phyloP scores from a whole-genome alignment of 2,888 invertebrate genomes.

The Ennomos erosarius region DNA sequence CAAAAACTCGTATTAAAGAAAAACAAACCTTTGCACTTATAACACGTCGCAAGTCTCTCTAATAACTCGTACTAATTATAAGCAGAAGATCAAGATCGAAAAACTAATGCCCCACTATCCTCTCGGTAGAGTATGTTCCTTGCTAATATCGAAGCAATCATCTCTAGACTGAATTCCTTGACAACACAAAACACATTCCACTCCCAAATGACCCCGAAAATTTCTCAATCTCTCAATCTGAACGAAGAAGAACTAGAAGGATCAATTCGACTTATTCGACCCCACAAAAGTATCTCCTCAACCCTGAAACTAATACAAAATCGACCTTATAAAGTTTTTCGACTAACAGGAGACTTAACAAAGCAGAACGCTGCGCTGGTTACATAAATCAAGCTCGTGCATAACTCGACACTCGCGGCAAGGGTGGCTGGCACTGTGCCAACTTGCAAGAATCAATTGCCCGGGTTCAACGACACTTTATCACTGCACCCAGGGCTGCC shows the following conservation, averaged over 20 bases:
- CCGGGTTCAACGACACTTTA: constrained; percentile 62
- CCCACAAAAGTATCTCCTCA: background rate
- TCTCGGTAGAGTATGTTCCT: too few relatives aligned
- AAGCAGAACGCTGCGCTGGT: background rate
- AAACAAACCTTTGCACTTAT: too few relatives aligned
- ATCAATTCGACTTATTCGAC: background rate
- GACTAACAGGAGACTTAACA: background rate
- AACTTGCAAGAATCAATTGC: constrained; percentile 53
- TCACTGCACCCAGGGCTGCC: constrained; percentile 41
- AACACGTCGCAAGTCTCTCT: too few relatives aligned
- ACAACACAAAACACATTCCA: background rate
- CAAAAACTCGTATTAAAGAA: too few relatives aligned
- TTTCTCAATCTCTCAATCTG: background rate
- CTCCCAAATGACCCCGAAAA: constrained; percentile 8
- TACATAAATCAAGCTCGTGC: constrained; percentile 15
- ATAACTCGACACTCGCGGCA: constrained; percentile 29
- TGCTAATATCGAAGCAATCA: too few relatives aligned
- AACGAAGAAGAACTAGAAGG: background rate
- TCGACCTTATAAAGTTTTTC: background rate
- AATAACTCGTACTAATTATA: too few relatives aligned
- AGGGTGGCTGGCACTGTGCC: constrained; percentile 53
- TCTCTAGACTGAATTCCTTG: constrained; percentile 4
- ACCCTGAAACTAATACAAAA: background rate
- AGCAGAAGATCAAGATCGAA: too few relatives aligned
- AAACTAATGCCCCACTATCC: too few relatives aligned